Evolutionary conservation across 2,797 vertebrate genomes (phyloP).

Genomic region (Sebastes hubbsi): DNA sequence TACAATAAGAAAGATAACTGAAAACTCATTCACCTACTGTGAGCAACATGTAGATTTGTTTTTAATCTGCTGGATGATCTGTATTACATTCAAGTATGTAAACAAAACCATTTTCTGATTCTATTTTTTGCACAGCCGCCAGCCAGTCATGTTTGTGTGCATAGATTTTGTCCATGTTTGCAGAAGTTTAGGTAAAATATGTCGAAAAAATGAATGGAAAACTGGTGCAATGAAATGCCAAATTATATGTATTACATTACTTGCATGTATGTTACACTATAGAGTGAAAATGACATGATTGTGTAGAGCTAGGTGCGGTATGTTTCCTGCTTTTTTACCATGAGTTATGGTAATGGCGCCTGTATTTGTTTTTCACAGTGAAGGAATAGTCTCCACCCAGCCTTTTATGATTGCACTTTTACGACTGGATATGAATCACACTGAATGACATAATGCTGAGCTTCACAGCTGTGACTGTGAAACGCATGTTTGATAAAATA

Average conservation of each 20-base stretch:
- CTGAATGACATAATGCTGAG: background rate
- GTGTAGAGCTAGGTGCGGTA: background rate
- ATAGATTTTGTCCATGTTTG: background rate
- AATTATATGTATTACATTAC: background rate
- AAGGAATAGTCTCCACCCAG: background rate
- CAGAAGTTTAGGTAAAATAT: slow-evolving; percentile 8
- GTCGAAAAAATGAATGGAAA: background rate
- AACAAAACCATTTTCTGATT: slow-evolving; percentile 5
- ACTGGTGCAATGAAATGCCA: background rate
- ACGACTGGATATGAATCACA: slow-evolving; percentile 8
- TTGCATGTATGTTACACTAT: background rate
- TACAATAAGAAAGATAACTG: slow-evolving; percentile 76
- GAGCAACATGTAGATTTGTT: background rate
- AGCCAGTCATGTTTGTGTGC: background rate
- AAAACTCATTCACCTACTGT: background rate
- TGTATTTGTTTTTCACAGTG: background rate
- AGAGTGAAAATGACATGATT: background rate
- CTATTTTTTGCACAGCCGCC: background rate
- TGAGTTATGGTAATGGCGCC: background rate
- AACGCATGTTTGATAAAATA: background rate
- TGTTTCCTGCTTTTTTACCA: slow-evolving; percentile 5
- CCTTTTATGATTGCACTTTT: slow-evolving; percentile 4
- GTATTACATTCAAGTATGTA: slow-evolving; percentile 2
- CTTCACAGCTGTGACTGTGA: background rate
- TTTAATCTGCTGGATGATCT: slow-evolving; percentile 5